Evolutionary conservation across 2,113 vertebrate genomes (phyloP), one percentile per base, ranked within the genome.

Genomic region (Kobus ellipsiprymnus): DNA sequence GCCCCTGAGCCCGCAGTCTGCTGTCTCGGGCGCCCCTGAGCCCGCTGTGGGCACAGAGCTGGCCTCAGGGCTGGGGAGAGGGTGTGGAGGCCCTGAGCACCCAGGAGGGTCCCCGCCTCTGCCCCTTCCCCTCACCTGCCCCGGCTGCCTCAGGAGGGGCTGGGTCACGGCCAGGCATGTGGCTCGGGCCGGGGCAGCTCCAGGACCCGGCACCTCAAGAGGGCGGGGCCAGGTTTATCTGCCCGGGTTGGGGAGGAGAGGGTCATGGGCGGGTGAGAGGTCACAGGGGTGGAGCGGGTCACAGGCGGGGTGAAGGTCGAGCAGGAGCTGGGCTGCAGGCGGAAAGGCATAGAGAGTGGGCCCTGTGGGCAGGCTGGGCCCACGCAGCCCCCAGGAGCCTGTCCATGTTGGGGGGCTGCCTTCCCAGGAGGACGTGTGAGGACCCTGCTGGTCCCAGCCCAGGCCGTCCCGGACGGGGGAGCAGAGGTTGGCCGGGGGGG

Each of bases 11-110:
- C 71, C 27, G 0, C 29, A 33, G 15, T 15, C 55, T 0, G 1
- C 16, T 14, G 12, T 15, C 78, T 4, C 6, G 4, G 1, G 50
- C 17, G 1, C 5, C 46, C 0, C n/a, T 0, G 9, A 55, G 54
- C 9, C 30, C 12, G 3, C 64, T 6, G 1, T 8, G 64, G 25
- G 48, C 4, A 2, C 29, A 9, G 11, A 25, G 0, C 21, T 17
- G 33, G 67, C 59, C 46, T 67, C 2, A 5, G 50, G 57, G 27
- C 23, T 1, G 1, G 29, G 15, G 3, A 16, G 14, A 3, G 29
- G 36, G 36, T 44, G 23, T 74, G 71, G 50, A 2, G 13, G 15
- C 40, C 40, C 55, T 4, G 50, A 17, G 55, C 14, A 1, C 30
- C 71, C 46, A 25, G n/a, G 13, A 23, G 50, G 23, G 12, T 9